phyloP scores from a whole-genome alignment of 2,797 vertebrate genomes.

The Sebastolobus altivelis region DNA sequence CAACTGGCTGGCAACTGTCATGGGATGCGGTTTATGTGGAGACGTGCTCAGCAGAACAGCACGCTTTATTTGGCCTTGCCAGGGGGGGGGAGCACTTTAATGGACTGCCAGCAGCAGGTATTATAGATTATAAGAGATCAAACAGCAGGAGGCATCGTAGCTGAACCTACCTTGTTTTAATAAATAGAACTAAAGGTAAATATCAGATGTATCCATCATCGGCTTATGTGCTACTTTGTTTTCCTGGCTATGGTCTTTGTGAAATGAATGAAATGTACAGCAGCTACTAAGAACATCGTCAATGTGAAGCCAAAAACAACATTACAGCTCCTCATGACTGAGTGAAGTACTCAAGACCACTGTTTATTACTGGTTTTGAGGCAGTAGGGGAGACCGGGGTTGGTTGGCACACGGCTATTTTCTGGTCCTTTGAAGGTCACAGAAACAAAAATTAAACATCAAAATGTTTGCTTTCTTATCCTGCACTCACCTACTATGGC shows the following conservation, averaged over 20 bases:
- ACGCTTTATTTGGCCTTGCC: conserved; percentile 36
- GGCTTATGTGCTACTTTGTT: neutral
- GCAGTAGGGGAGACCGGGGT: neutral
- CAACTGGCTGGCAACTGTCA: conserved; percentile 24
- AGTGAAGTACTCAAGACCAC: neutral
- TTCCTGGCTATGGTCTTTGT: neutral
- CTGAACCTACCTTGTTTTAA: conserved; percentile 15
- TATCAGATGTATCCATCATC: neutral
- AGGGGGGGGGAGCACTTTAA: conserved; percentile 20
- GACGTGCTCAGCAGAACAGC: conserved; percentile 36
- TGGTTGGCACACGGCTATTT: neutral
- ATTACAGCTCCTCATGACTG: neutral
- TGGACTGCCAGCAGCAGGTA: conserved; percentile 49
- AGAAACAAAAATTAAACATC: neutral
- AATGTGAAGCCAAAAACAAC: neutral
- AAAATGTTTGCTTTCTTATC: neutral
- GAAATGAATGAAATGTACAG: neutral
- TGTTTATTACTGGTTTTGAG: neutral
- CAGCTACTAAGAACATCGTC: neutral
- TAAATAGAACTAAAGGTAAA: conserved; percentile 16
- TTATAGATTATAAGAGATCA: conserved; percentile 27
- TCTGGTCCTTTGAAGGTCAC: neutral
- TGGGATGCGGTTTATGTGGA: neutral
- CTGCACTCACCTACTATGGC: neutral
- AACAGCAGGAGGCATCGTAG: neutral